Evolutionary conservation across 2,797 vertebrate genomes (phyloP), one percentile per base, ranked within the genome.

Genomic region (Rhincodon typus): DNA sequence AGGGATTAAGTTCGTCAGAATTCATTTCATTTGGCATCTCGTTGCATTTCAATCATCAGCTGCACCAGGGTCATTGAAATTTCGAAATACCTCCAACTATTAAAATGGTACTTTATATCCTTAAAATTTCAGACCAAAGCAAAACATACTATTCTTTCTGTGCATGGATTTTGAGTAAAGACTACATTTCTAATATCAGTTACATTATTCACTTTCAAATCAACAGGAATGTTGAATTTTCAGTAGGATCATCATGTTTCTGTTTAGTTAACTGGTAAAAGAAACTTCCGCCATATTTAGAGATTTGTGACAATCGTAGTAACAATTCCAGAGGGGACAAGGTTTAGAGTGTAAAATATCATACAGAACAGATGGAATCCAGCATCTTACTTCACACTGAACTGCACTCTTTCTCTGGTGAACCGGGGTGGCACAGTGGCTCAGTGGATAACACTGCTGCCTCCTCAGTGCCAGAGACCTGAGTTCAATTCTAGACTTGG

Each of bases 141-240:
- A 38, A 67, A 93, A 38, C 67, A 93, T 66, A 34, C 90, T 69
- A 38, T 69, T 42, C 87, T 90, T 62, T 90, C 19, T 34, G n/a
- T 66, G n/a, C 62, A 19, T 93, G n/a, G 34, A 69, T 90, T 69
- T 21, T 69, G 62, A 62, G 57, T 21, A n/a, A 90, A 34, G 87
- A 34, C 10, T 15, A 57, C 30, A 25, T 90, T 62, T 90, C 57
- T 90, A 69, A 93, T 93, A 93, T 67, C 90, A n/a, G n/a, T 93
- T 93, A 93, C 34, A 67, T 62, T 93, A 69, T 34, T 93, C 90
- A 8, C 62, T 94, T 94, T 42, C n/a, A 70, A 94, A 94, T 94
- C 27, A 94, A 94, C 66, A 70, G 66, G 66, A 94, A 93, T 93
- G 62, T 15, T 10, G 19, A 38, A 62, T 93, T 93, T 93, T 93